Evolutionary conservation across 2,888 invertebrate species (phyloP), one percentile per base, ranked within the genome.

Genomic region (Epiblema foenella): DNA sequence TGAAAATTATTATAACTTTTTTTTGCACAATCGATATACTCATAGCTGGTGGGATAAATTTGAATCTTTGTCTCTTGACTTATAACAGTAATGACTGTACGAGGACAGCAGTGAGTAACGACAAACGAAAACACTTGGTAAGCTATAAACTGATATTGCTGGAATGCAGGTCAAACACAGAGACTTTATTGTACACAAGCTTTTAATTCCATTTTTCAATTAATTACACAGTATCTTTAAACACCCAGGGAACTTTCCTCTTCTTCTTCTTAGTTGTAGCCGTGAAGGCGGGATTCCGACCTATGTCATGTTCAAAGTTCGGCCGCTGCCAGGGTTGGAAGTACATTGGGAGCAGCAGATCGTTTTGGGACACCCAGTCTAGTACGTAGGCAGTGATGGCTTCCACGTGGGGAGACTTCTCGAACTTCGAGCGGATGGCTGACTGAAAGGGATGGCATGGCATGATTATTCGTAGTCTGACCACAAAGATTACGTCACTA

Each of bases 311-410:
- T 0, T 73, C 66, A 49, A 77, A 86, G 2, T 79, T 74, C 0
- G 77, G 67, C 4, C 72, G 73, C 33, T 86, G 80, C 4, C 81
- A 81, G 0, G 89, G 87, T 20, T 86, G 88, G 8, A 89, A 66
- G 73, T 91, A 93, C 89, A 91, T 88, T 0, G 91, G 88, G 1
- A 91, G 76, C 0, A 89, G 73, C 0, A 83, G 71, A 1, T 91
- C 89, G 70, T 91, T 85, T 1, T 87, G 86, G 0, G 86, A 82
- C 0, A 92, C 76, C 93, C 93, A 93, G 5, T 88, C 87, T 2
- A 93, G 79, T 0, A 93, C 87, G 74, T 86, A 90, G 8, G 89
- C 85, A 0, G 85, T 86, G 15, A 92, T 89, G 0, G 88, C 86
- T 68, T 87, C 88, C 4, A 88, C 78, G 64, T 92, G 83, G 0